Conservation (phyloP, 2,797 vertebrate genomes). For the Morelia viridis region DNA sequence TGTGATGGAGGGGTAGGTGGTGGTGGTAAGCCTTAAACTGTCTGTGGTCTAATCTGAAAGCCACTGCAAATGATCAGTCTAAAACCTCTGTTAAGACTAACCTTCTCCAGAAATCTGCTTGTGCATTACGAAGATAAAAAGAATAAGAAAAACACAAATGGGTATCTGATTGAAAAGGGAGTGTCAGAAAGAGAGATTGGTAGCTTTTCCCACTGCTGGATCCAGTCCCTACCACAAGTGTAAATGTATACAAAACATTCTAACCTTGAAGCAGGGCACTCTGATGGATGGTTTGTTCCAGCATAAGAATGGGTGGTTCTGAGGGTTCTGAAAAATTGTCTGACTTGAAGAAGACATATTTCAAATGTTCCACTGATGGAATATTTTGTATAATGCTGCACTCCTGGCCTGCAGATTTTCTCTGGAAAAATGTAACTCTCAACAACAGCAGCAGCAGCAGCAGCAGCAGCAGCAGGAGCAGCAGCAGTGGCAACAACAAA, state of each 20-base stretch:
- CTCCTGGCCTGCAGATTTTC: neutral
- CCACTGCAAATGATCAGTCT: neutral
- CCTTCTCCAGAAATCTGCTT: neutral
- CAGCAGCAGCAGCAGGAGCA: neutral
- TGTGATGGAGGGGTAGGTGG: neutral
- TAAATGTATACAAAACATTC: neutral
- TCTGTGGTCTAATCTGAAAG: neutral
- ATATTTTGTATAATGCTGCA: neutral
- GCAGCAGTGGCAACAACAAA: neutral
- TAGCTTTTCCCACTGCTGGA: neutral
- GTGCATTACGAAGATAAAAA: neutral
- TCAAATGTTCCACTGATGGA: neutral
- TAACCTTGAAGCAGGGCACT: neutral
- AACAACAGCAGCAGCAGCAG: neutral
- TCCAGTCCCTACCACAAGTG: neutral
- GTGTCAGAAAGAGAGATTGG: neutral
- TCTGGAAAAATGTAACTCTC: neutral
- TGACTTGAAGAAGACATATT: neutral
- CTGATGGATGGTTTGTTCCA: neutral
- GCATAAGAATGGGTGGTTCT: neutral
- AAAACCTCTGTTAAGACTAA: neutral
- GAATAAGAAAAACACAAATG: neutral
- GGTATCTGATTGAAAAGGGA: neutral
- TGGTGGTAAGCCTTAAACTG: neutral
- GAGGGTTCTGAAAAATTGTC: neutral